Base-by-base conservation (phyloP, 2,113 vertebrate genomes). In the Argyrosomus japonicus region DNA sequence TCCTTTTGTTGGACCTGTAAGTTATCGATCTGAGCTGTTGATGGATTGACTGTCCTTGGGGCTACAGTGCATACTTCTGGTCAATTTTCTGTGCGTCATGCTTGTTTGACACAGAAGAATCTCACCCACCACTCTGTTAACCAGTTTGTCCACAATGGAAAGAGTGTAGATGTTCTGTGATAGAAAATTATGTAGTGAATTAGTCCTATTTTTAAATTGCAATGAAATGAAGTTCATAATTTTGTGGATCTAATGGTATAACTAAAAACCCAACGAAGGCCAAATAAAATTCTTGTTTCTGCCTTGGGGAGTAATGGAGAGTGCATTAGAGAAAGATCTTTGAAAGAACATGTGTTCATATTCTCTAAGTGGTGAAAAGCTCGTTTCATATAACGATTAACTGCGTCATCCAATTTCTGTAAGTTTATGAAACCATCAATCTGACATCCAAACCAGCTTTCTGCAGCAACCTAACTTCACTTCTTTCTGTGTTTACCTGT, bases 1-100 rank as follows among this genome's bases (percentile, higher is more conserved):
- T 72, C 63, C 0, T 62, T 87, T 90, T 83, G 51, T 90, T 21
- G 4, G 84, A 69, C 80, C 51, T 88, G 73, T 56, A 82, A 76
- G 48, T 77, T 72, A 63, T 85, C 82, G 18, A 64, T 77, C 77
- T 21, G 67, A 62, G 73, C 73, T 18, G 68, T 0, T 79, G 90
- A 87, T 84, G 68, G 81, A 89, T 75, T 4, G 68, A 51, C 78
- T 84, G 84, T 85, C 87, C 86, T 76, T 23, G 0, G 64, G 75
- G 83, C 68, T 27, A 75, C 76, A 80, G 62, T 32, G 45, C 43
- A 70, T 50, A 40, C 25, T 77, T 83, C n/a, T 48, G 62, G 56
- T 57, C 17, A 50, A 60, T 75, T 72, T 65, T 19, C 36, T 8
- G 23, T 58, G 47, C 27, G 68, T 70, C 62, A 70, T 14, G 50